These are phyloP conservation scores for Pseudomugil tenellus DNA, from an alignment of 2,797 vertebrate species.

Conservation along the genomic window DNA sequence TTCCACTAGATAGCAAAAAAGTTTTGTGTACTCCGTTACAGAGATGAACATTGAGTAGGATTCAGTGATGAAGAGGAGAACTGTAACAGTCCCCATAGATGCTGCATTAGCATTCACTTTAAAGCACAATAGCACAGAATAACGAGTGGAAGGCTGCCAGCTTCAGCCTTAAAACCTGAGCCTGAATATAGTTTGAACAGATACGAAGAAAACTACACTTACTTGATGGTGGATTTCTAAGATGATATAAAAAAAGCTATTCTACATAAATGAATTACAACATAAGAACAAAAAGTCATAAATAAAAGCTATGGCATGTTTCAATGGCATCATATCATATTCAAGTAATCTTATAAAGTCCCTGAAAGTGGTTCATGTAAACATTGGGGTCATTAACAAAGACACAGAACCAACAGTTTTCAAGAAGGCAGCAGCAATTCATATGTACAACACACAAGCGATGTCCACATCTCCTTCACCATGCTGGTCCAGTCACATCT, in stretches of 20 bases:
- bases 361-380: slow-evolving; percentile 88
- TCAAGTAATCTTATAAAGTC: slow-evolving; percentile 90
- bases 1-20: slow-evolving; percentile 34
- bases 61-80: slow-evolving; percentile 64
- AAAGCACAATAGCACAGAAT: slow-evolving; percentile 71
- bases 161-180: slow-evolving; percentile 73
- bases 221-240: slow-evolving; percentile 60
- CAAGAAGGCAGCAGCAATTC: slow-evolving; percentile 84
- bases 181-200: slow-evolving; percentile 57
- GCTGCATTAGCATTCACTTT: slow-evolving; percentile 62
- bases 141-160: slow-evolving; percentile 49
- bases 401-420: slow-evolving; percentile 77
- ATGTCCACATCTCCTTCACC: slow-evolving; percentile 50
- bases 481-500: slow-evolving; percentile 67
- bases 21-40: slow-evolving; percentile 39
- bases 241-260: slow-evolving; percentile 64
- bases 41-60: slow-evolving; percentile 42
- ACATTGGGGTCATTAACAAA: slow-evolving; percentile 80
- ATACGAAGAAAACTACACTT: slow-evolving; percentile 54
- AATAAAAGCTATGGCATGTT: slow-evolving; percentile 83
- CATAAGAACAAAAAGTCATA: slow-evolving; percentile 55
- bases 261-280: slow-evolving; percentile 49
- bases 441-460: slow-evolving; percentile 70
- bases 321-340: slow-evolving; percentile 84
- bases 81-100: slow-evolving; percentile 41